Conservation (phyloP, 1,140 invertebrate species). For the Papilio helenus region DNA sequence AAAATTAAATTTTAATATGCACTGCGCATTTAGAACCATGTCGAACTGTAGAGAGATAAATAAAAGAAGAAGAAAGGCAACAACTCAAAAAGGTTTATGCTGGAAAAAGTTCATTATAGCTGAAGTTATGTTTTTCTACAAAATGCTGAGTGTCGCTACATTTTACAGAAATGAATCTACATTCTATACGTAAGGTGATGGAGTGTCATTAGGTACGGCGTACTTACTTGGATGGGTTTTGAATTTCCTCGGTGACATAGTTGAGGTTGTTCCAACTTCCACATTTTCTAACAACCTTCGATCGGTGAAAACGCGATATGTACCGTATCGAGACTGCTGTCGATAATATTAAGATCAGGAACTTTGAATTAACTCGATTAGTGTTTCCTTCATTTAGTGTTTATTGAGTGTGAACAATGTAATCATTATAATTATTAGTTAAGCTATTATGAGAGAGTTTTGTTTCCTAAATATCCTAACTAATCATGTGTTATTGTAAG, state of each 20-base stretch:
- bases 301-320: conserved; percentile 66
- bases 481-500: too few species aligned
- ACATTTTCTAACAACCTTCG: conserved; percentile 76
- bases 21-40: too few species aligned
- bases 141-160: neutral
- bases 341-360: neutral
- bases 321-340: neutral
- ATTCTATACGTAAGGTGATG: neutral
- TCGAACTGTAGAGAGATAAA: too few species aligned
- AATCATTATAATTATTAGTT: neutral
- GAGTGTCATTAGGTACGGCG: neutral
- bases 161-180: neutral
- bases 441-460: neutral
- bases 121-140: too few species aligned
- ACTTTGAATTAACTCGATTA: conserved; percentile 7
- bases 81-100: too few species aligned
- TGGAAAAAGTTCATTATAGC: too few species aligned
- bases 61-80: too few species aligned
- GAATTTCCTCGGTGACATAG: conserved; percentile 99
- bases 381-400: neutral
- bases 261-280: conserved; percentile 99
- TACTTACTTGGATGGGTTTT: conserved; percentile 96
- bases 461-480: neutral
- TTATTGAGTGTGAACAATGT: conserved; percentile 4
- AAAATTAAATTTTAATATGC: too few species aligned